A percentile compares a stretch with the other conserved stretches of the same genome.
These are phyloP conservation scores for Danionella dracula DNA, from an alignment of 2,797 vertebrate genomes.

Conservation along the genomic window DNA sequence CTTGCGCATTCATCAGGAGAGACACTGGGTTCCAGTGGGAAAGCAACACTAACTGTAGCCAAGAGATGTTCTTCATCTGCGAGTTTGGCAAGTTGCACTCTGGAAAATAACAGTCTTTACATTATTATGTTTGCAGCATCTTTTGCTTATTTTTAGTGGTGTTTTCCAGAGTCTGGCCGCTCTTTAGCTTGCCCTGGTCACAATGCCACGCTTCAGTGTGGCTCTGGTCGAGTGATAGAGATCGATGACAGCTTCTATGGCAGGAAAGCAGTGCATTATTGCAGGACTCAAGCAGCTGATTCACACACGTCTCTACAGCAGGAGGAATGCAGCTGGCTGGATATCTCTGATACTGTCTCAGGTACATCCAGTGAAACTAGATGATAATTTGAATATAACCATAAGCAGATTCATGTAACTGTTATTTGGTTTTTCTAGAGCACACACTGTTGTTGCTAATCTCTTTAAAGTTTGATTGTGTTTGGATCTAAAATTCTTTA, in stretches of 20 bases:
- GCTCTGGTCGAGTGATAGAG: conserved; percentile 83
- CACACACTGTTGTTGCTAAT: too few relatives aligned
- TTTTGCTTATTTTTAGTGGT: not conserved
- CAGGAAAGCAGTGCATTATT: conserved; percentile 79
- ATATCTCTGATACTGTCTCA: conserved; percentile 75
- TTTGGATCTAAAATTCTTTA: too few relatives aligned
- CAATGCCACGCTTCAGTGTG: conserved; percentile 82
- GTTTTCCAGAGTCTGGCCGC: conserved; percentile 68
- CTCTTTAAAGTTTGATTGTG: too few relatives aligned
- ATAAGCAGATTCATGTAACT: too few relatives aligned
- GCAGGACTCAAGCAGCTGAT: conserved; percentile 50
- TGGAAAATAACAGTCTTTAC: too few relatives aligned
- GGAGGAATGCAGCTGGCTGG: conserved; percentile 80
- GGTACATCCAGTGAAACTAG: conserved; percentile 60
- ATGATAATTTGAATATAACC: too few relatives aligned
- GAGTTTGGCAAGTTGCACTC: conserved; percentile 75
- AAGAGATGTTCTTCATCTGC: conserved; percentile 82
- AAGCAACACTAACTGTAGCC: conserved; percentile 74
- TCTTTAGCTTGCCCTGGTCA: conserved; percentile 77
- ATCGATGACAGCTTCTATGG: conserved; percentile 82
- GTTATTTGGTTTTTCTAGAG: too few relatives aligned
- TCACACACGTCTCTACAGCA: conserved; percentile 52
- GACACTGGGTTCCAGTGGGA: conserved; percentile 78
- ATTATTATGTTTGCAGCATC: not conserved
- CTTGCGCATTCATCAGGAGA: conserved; percentile 75